These are phyloP conservation scores for Andrena dorsata DNA, from an alignment of 2,888 invertebrate species.

Conservation along the genomic window DNA sequence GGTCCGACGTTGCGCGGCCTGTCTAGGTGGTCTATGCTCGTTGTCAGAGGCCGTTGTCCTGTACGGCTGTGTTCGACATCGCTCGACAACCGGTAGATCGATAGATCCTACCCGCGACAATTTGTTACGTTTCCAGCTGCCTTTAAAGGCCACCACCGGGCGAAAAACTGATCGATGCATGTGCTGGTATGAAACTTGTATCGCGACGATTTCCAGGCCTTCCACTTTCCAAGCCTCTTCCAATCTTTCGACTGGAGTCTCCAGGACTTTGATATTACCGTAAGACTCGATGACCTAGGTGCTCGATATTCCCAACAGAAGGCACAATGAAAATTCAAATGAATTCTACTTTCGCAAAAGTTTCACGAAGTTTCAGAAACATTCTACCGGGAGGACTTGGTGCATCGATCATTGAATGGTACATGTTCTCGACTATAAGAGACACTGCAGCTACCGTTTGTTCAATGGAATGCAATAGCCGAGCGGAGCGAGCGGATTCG, in stretches of 20 bases:
- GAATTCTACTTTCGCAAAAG: too few relatives aligned
- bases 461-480: too few relatives aligned
- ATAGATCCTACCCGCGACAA: constrained; percentile 22
- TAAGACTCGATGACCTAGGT: too few relatives aligned
- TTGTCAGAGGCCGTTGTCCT: constrained; percentile 32
- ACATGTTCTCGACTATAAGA: too few relatives aligned
- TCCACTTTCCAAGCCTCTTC: not conserved
- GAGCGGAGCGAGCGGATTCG: too few relatives aligned
- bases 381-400: too few relatives aligned
- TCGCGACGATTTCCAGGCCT: not conserved
- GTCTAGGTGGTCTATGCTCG: constrained; percentile 22
- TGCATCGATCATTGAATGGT: too few relatives aligned
- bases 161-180: constrained; percentile 1
- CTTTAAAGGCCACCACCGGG: constrained; percentile 1
- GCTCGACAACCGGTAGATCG: constrained; percentile 15
- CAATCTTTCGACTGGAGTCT: not conserved
- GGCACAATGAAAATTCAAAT: too few relatives aligned
- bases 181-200: constrained; percentile 2
- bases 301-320: too few relatives aligned
- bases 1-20: not conserved
- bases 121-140: constrained; percentile 11
- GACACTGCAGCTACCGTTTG: too few relatives aligned
- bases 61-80: constrained; percentile 1
- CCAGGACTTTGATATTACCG: not conserved
- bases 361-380: too few relatives aligned